Conservation (phyloP, 2,797 vertebrate genomes). For the Eurystomus glaucurus region DNA sequence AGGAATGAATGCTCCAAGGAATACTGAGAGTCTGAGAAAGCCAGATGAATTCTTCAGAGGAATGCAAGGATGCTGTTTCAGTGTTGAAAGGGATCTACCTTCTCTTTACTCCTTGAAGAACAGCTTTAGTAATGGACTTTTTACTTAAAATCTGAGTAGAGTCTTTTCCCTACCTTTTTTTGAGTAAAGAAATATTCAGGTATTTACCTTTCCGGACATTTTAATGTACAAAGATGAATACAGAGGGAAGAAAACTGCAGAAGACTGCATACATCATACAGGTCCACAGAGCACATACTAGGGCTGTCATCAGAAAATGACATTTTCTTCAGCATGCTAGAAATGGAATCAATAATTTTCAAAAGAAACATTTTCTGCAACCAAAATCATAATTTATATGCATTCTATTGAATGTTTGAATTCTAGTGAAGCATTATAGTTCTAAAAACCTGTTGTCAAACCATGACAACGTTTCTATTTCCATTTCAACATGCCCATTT, state of each 20-base stretch:
- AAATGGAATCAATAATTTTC: conserved; percentile 31
- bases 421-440: neutral
- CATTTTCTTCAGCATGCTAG: neutral
- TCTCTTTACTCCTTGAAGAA: neutral
- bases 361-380: neutral
- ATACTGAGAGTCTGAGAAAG: neutral
- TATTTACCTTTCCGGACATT: neutral
- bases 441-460: neutral
- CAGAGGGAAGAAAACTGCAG: neutral
- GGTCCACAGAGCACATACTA: neutral
- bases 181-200: neutral
- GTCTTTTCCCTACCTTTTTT: neutral
- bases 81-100: neutral
- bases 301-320: neutral
- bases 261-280: neutral
- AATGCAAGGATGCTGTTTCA: neutral
- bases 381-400: neutral
- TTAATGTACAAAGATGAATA: neutral
- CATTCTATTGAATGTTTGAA: neutral
- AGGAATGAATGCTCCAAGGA: neutral
- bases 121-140: neutral
- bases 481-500: neutral
- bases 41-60: neutral
- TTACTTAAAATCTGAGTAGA: neutral
- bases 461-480: neutral